phyloP scores from a whole-genome alignment of 1,140 invertebrate species.

The Chlorops oryzae region DNA sequence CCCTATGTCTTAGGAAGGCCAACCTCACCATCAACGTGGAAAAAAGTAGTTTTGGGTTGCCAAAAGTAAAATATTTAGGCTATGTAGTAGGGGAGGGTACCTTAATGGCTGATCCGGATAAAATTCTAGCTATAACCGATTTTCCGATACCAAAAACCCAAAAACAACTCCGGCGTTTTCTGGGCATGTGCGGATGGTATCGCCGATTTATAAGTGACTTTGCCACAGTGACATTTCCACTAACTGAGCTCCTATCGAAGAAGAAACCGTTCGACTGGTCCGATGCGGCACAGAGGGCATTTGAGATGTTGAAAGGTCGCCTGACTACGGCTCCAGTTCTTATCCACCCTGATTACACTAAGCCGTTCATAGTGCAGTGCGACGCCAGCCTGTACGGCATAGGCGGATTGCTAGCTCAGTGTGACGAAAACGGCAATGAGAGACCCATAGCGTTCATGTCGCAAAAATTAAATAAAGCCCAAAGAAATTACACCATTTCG shows the following conservation, averaged over 20 bases:
- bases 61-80: constrained; percentile 9
- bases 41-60: constrained; percentile 45
- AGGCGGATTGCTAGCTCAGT: constrained; percentile 3
- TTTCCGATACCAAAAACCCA: not conserved
- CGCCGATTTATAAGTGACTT: constrained; percentile 1
- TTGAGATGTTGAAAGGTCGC: not conserved
- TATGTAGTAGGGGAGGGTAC: constrained; percentile 25
- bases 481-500: constrained; percentile 7
- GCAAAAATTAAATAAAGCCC: constrained; percentile 11
- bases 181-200: constrained; percentile 5
- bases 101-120: constrained; percentile 26
- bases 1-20: not conserved
- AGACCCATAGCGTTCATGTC: constrained; percentile 5
- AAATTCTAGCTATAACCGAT: not conserved
- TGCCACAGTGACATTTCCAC: not conserved
- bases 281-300: not conserved
- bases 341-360: constrained; percentile 18
- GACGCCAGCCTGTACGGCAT: constrained; percentile 13
- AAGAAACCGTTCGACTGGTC: not conserved
- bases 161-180: constrained; percentile 1
- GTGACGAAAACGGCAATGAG: constrained; percentile 2
- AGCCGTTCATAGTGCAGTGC: constrained; percentile 13
- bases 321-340: constrained; percentile 1
- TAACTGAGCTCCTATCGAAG: not conserved
- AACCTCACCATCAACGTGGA: constrained; percentile 12